Evolutionary conservation across 2,797 vertebrate genomes (phyloP).

Genomic region (Lindbergichthys nudifrons): DNA sequence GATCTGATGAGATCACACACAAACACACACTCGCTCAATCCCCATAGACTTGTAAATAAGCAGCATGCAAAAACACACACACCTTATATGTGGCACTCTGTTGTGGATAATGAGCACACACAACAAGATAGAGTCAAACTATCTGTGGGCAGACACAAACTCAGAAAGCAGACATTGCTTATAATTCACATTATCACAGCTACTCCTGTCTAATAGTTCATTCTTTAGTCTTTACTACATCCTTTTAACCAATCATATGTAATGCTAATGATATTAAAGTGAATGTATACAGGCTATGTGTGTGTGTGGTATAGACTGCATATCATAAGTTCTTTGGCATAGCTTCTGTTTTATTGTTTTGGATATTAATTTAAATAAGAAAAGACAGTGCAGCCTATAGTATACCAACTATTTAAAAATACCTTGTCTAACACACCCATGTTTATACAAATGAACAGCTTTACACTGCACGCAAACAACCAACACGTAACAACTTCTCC

Average conservation of each 20-base stretch:
- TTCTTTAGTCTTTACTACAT: slow-evolving; percentile 19
- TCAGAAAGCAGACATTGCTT: slow-evolving; percentile 15
- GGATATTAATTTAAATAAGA: slow-evolving; percentile 53
- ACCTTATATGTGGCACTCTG: slow-evolving; percentile 35
- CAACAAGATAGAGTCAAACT: not conserved
- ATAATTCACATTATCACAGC: slow-evolving; percentile 9
- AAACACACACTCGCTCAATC: slow-evolving; percentile 25
- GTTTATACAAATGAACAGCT: slow-evolving; percentile 4
- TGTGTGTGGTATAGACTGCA: not conserved
- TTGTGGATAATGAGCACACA: slow-evolving; percentile 37
- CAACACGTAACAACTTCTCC: not conserved
- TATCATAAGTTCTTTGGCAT: slow-evolving; percentile 8
- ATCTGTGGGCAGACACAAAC: slow-evolving; percentile 16
- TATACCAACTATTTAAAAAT: slow-evolving; percentile 32
- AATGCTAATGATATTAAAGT: slow-evolving; percentile 27
- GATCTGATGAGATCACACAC: slow-evolving; percentile 58
- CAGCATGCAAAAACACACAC: slow-evolving; percentile 18
- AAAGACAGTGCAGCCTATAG: slow-evolving; percentile 48
- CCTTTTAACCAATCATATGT: not conserved
- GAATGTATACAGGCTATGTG: not conserved
- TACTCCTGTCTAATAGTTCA: slow-evolving; percentile 3
- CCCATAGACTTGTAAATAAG: slow-evolving; percentile 28
- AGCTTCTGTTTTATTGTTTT: slow-evolving; percentile 43
- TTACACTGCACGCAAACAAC: not conserved
- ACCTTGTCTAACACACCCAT: slow-evolving; percentile 14